phyloP scores from a whole-genome alignment of 2,797 vertebrate species.

The Channa striata region DNA sequence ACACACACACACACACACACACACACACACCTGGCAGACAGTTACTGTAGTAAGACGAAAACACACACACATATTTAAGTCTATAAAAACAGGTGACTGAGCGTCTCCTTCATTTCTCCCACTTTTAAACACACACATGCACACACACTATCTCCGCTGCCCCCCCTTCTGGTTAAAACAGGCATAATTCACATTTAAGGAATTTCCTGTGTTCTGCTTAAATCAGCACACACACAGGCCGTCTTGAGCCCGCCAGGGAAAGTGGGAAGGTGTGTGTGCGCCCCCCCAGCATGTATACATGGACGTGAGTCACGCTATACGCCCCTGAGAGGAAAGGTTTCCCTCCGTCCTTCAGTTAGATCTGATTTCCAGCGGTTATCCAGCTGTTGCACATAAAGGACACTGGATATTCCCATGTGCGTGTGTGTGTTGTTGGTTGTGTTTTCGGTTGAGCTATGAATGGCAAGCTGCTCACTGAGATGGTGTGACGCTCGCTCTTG shows the following conservation, averaged over 20 bases:
- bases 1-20: conserved; percentile 24
- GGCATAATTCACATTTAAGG: conserved; percentile 69
- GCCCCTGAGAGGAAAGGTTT: conserved; percentile 3
- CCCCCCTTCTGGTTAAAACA: conserved; percentile 47
- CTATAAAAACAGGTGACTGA: conserved; percentile 58
- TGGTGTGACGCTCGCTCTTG: conserved; percentile 19
- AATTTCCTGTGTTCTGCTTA: conserved; percentile 76
- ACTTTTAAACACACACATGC: conserved; percentile 13
- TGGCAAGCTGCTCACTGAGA: conserved; percentile 10
- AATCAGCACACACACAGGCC: conserved; percentile 48
- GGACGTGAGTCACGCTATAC: background rate
- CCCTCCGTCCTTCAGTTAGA: conserved; percentile 16
- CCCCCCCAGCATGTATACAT: conserved; percentile 3
- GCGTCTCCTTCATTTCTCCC: too few species aligned
- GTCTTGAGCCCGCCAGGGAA: conserved; percentile 36
- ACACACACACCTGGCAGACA: conserved; percentile 43
- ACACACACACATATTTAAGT: conserved; percentile 51
- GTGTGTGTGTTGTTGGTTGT: background rate
- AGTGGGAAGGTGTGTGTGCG: conserved; percentile 15
- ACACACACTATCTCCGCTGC: conserved; percentile 33
- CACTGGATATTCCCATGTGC: background rate
- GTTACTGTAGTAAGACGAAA: conserved; percentile 38
- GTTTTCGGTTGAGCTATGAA: conserved; percentile 25
- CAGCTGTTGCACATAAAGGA: conserved; percentile 12
- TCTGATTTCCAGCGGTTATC: conserved; percentile 20